Evolutionary conservation across 2,797 vertebrate species (phyloP).

Genomic region (Arrhamphus sclerolepis): DNA sequence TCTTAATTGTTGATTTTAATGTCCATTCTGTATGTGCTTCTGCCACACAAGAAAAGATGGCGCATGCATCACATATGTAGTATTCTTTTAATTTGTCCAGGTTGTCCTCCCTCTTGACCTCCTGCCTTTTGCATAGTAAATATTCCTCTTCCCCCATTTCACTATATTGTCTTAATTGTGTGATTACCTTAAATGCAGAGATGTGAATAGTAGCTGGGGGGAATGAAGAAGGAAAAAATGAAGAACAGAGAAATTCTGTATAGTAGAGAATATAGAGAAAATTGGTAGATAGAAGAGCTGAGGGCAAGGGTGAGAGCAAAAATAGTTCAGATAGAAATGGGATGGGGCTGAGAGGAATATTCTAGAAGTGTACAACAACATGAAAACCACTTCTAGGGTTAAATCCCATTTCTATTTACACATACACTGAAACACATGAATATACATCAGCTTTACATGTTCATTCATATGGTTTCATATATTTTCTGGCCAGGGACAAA

Average conservation of each 20-base stretch:
- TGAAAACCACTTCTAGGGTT: conserved; percentile 59
- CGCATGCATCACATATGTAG: conserved; percentile 74
- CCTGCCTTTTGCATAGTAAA: conserved; percentile 81
- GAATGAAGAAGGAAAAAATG: not conserved
- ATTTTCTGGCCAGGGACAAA: conserved; percentile 35
- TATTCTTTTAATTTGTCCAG: conserved; percentile 28
- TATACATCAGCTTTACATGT: conserved; percentile 63
- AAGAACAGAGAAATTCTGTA: not conserved
- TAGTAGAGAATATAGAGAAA: not conserved
- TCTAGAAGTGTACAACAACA: conserved; percentile 44
- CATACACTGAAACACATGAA: conserved; percentile 58
- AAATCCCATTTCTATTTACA: conserved; percentile 64
- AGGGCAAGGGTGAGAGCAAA: conserved; percentile 3
- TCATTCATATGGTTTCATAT: conserved; percentile 51
- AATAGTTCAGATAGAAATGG: not conserved
- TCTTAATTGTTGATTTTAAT: conserved; percentile 62
- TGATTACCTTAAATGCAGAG: conserved; percentile 8
- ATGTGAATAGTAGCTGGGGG: conserved; percentile 10
- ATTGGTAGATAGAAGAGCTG: no score
- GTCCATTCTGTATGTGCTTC: conserved; percentile 49
- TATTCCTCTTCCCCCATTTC: conserved; percentile 13
- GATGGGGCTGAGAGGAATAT: conserved; percentile 10
- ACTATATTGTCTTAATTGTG: conserved; percentile 9
- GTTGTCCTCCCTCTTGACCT: conserved; percentile 21
- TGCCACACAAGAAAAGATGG: conserved; percentile 63